Conservation (phyloP, 2,888 invertebrate genomes). For the Hylaea fasciaria region DNA sequence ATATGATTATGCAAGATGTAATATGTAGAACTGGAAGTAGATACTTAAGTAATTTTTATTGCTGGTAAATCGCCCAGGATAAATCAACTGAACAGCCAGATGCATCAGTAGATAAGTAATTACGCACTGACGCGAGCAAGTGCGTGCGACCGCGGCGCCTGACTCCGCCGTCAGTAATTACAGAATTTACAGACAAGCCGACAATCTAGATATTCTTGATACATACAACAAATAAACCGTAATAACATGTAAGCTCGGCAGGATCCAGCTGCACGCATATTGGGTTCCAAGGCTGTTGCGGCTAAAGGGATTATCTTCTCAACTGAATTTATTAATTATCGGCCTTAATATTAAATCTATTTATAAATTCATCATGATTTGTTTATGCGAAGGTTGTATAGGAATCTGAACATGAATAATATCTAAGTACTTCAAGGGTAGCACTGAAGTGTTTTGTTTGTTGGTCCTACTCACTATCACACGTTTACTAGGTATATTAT, state of each 20-base stretch:
- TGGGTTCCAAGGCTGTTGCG: slow-evolving; percentile 14
- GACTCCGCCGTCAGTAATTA: slow-evolving; percentile 10
- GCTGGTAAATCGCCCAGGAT: neutral
- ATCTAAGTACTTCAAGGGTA: neutral
- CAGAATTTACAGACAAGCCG: slow-evolving; percentile 13
- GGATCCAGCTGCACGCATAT: slow-evolving; percentile 29
- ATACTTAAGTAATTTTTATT: too few relatives aligned
- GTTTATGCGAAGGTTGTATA: neutral
- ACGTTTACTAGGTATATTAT: too few relatives aligned
- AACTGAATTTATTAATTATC: neutral
- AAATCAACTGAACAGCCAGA: slow-evolving; percentile 5
- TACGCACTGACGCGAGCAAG: slow-evolving; percentile 19
- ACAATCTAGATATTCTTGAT: slow-evolving; percentile 18
- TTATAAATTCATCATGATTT: neutral
- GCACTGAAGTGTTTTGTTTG: neutral
- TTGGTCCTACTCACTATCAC: too few relatives aligned
- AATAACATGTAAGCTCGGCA: slow-evolving; percentile 9
- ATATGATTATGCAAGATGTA: too few relatives aligned
- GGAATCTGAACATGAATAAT: too few relatives aligned
- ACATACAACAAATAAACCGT: slow-evolving; percentile 9
- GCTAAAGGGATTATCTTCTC: slow-evolving; percentile 6
- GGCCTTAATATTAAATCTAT: neutral
- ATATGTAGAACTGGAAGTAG: too few relatives aligned
- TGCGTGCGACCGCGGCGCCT: slow-evolving; percentile 12
- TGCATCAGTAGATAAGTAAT: slow-evolving; percentile 17